These are phyloP conservation scores for Acipenser ruthenus DNA, from an alignment of 2,797 vertebrate genomes.

Conservation along the genomic window DNA sequence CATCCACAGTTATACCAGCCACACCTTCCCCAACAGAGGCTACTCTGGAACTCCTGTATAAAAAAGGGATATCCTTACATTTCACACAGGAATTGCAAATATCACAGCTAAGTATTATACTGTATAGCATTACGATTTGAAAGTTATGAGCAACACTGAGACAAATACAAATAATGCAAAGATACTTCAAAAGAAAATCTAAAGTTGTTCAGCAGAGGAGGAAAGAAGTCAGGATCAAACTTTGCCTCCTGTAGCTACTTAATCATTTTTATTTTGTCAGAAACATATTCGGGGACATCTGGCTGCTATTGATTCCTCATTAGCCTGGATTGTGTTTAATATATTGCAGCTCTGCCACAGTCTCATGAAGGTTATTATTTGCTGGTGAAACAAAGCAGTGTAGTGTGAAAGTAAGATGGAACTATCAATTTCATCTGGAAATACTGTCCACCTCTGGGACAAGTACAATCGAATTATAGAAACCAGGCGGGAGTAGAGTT, in stretches of 20 bases:
- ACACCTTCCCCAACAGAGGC: too few species aligned
- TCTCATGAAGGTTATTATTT: constrained; percentile 4
- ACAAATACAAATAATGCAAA: neutral
- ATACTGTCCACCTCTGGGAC: constrained; percentile 5
- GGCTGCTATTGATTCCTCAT: constrained; percentile 6
- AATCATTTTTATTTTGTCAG: constrained; percentile 10
- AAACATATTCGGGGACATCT: constrained; percentile 8
- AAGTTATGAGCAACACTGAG: neutral
- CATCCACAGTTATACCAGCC: too few species aligned
- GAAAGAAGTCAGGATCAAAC: neutral
- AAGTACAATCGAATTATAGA: neutral
- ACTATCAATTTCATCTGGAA: constrained; percentile 11
- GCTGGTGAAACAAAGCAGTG: constrained; percentile 2
- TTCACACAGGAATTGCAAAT: too few species aligned
- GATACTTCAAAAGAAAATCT: constrained; percentile 7
- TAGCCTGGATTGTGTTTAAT: constrained; percentile 10
- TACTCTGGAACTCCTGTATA: too few species aligned
- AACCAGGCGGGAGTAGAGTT: neutral
- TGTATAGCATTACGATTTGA: neutral
- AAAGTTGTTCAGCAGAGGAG: neutral
- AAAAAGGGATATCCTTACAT: too few species aligned
- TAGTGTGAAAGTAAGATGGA: constrained; percentile 8
- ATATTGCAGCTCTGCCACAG: constrained; percentile 5
- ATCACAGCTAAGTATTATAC: neutral
- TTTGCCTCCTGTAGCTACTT: neutral